These are phyloP conservation scores for Rhingia rostrata DNA, from an alignment of 2,888 invertebrate genomes.

Conservation along the genomic window DNA sequence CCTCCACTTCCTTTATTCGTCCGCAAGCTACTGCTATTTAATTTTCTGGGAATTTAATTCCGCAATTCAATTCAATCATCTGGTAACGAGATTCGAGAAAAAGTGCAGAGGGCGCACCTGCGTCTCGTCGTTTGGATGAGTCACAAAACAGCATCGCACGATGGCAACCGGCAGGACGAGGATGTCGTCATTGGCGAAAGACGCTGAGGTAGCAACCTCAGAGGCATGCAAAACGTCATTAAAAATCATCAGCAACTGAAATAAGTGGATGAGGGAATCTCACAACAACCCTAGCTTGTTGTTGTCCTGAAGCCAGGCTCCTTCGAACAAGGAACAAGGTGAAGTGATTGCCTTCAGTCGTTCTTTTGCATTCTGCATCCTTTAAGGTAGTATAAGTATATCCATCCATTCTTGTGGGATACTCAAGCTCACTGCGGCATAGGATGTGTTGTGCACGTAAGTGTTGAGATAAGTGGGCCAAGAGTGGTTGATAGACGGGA, in stretches of 20 bases:
- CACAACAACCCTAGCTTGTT: slow-evolving; percentile 6
- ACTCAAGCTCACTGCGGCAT: slow-evolving; percentile 11
- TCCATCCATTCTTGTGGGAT: slow-evolving; percentile 3
- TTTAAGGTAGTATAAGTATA: slow-evolving; percentile 22
- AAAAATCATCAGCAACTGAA: slow-evolving; percentile 21
- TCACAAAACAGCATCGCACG: neutral
- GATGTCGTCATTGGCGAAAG: no score
- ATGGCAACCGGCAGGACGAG: neutral
- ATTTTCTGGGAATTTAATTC: slow-evolving; percentile 69
- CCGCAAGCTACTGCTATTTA: slow-evolving; percentile 57
- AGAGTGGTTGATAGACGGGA: neutral
- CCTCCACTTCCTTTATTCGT: slow-evolving; percentile 29
- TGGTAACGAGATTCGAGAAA: slow-evolving; percentile 65
- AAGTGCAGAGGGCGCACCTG: slow-evolving; percentile 61
- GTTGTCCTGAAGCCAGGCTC: slow-evolving; percentile 60
- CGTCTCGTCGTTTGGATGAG: slow-evolving; percentile 28
- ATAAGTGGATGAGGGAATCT: slow-evolving; percentile 5
- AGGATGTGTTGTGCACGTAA: slow-evolving; percentile 17
- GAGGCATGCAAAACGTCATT: slow-evolving; percentile 46
- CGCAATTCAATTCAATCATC: slow-evolving; percentile 70
- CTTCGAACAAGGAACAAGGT: slow-evolving; percentile 56
- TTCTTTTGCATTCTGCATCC: slow-evolving; percentile 50
- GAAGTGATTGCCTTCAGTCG: slow-evolving; percentile 50
- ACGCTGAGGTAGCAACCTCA: slow-evolving; percentile 11
- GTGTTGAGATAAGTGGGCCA: slow-evolving; percentile 16